A percentile compares a stretch with the other conserved stretches of the same genome.
Evolutionary conservation across 2,113 vertebrate species (phyloP).

Genomic region (Pseudopipra pipra): DNA sequence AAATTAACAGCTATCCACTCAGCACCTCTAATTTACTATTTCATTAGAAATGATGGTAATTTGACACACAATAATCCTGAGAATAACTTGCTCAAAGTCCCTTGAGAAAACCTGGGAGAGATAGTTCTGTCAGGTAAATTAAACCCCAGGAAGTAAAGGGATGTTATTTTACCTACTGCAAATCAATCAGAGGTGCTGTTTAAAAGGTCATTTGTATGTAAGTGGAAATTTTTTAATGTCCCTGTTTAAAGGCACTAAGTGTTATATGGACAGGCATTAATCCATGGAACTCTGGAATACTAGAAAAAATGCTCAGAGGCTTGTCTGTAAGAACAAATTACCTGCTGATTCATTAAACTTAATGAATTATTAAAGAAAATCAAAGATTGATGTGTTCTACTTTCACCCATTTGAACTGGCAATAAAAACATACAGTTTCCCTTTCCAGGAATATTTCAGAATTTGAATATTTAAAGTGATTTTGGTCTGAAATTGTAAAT

Average conservation of each 20-base stretch:
- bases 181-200: neutral
- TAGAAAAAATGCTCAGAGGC: neutral
- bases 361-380: constrained; percentile 34
- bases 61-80: constrained; percentile 22
- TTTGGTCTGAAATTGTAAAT: constrained; percentile 32
- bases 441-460: constrained; percentile 1
- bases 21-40: neutral
- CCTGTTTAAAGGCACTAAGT: neutral
- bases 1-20: neutral
- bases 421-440: neutral
- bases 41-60: constrained; percentile 1
- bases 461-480: constrained; percentile 12
- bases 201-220: constrained; percentile 49
- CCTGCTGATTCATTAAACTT: neutral
- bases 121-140: neutral
- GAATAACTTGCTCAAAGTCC: neutral
- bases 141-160: neutral
- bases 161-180: constrained; percentile 9
- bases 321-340: neutral
- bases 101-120: neutral
- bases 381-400: neutral
- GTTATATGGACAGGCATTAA: neutral
- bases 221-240: neutral
- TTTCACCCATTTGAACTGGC: neutral
- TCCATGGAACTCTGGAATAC: neutral